phyloP scores from a whole-genome alignment of 2,113 vertebrate species.

The Scytalopus superciliaris region DNA sequence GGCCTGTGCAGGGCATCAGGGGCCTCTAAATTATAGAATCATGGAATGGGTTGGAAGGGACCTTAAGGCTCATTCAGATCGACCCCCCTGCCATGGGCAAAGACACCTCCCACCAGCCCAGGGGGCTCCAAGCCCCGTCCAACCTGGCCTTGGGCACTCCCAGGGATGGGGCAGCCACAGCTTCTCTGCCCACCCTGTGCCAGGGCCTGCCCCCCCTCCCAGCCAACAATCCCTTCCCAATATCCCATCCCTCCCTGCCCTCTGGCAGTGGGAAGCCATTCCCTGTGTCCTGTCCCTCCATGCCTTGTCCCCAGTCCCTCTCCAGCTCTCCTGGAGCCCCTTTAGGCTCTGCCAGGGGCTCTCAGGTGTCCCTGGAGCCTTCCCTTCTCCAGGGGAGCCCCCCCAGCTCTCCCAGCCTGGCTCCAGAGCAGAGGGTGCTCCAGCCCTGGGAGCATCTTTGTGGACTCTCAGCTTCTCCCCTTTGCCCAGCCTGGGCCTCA shows the following conservation, averaged over 20 bases:
- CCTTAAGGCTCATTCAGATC: not conserved
- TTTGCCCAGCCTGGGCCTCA: not conserved
- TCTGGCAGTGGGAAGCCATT: not conserved
- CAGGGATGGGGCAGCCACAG: not conserved
- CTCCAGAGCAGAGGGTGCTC: not conserved
- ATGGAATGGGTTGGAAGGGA: not conserved
- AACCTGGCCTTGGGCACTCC: fast-evolving
- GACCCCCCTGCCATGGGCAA: not conserved
- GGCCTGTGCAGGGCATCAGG: no score
- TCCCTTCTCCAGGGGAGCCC: not conserved
- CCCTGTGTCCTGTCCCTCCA: not conserved
- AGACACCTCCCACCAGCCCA: fast-evolving
- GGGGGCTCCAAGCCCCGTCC: not conserved
- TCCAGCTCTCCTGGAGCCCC: not conserved
- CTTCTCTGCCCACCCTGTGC: not conserved
- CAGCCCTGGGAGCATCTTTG: not conserved
- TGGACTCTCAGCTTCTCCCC: not conserved
- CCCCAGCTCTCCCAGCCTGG: not conserved
- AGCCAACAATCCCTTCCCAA: fast-evolving
- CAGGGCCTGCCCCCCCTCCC: fast-evolving
- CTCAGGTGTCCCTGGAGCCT: not conserved
- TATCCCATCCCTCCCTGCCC: fast-evolving
- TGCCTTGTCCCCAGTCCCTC: not conserved
- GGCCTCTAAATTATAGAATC: not conserved
- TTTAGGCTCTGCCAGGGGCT: not conserved